phyloP scores from a whole-genome alignment of 2,113 vertebrate genomes.

The Hoplias malabaricus region DNA sequence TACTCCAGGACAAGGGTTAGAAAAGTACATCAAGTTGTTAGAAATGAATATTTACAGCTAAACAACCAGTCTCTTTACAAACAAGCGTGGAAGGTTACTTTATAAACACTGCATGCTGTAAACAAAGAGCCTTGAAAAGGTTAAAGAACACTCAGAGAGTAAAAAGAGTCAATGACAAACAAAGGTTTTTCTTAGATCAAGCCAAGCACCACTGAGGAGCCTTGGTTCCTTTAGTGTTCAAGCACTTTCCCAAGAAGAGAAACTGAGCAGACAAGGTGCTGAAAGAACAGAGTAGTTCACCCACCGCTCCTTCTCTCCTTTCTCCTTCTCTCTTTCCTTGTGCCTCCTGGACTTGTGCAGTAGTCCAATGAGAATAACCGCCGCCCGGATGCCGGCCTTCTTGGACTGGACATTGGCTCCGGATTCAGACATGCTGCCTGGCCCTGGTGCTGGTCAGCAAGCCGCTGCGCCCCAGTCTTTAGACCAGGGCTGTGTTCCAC shows the following conservation, averaged over 20 bases:
- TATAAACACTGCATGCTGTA: too few species aligned
- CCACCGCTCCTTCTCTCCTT: conserved; percentile 62
- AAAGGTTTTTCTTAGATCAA: neutral
- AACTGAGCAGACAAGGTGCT: neutral
- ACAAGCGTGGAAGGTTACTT: neutral
- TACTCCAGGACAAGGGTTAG: neutral
- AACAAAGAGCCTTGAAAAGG: neutral
- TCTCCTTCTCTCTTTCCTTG: conserved; percentile 74
- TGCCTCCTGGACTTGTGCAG: conserved; percentile 89
- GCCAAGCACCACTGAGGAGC: neutral
- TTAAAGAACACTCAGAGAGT: neutral
- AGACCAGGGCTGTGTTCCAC: conserved; percentile 33
- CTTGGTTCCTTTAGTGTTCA: neutral
- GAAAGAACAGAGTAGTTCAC: conserved; percentile 44
- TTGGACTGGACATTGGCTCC: conserved; percentile 78
- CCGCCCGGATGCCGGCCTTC: conserved; percentile 89
- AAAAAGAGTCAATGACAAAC: neutral
- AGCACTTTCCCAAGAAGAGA: neutral
- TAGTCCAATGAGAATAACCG: conserved; percentile 92
- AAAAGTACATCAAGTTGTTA: neutral
- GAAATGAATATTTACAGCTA: too few species aligned
- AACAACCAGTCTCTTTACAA: too few species aligned
- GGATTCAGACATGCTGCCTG: conserved; percentile 79
- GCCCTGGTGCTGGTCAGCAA: conserved; percentile 44
- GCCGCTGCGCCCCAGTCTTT: conserved; percentile 29